Evolutionary conservation across 2,113 vertebrate species (phyloP), one percentile per base, ranked within the genome.

Genomic region (Sorex fumeus): DNA sequence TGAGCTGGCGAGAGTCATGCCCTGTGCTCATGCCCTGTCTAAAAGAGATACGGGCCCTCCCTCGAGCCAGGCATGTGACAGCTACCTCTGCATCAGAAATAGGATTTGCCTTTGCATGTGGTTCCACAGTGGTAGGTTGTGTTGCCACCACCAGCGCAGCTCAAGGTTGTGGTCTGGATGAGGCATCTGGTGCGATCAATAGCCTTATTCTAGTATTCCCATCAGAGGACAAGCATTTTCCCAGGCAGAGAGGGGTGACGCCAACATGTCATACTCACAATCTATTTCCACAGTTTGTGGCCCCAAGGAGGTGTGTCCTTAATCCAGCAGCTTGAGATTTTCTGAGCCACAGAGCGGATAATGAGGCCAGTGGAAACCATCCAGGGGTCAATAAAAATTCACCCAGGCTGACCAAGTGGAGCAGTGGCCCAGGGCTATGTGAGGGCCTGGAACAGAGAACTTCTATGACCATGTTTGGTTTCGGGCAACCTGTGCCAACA

Each of bases 21-120:
- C 32, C 80, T 72, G 53, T 32, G 12, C 16, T 11, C 45, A 47
- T 47, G 45, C 45, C 45, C 5, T 50, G 47, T 50, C 10, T 50
- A 50, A 5, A 27, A 6, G 30, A 53, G 21, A n/a, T 47, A 40
- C 11, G 2, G 57, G 32, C 8, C 2, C 57, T 34, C 32, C 30
- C 27, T 43, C 30, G 12, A 6, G 16, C 19, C 25, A n/a, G 47
- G 30, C 6, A 0, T 3, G 36, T 0, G 16, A 8, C 0, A 34
- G 53, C 4, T 27, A 34, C 32, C 23, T 80, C 75, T 19, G 6
- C 67, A 9, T 19, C 62, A 7, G 47, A 34, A 57, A n/a, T 25
- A 7, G 3, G 47, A 7, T 45, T 7, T 25, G 34, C 60, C 75
- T 27, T 10, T 11, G 25, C 21, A 23, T 10, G 0, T 1, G 11